Evolutionary conservation across 2,888 invertebrate genomes (phyloP).

Genomic region (Temnothorax ravouxi): DNA sequence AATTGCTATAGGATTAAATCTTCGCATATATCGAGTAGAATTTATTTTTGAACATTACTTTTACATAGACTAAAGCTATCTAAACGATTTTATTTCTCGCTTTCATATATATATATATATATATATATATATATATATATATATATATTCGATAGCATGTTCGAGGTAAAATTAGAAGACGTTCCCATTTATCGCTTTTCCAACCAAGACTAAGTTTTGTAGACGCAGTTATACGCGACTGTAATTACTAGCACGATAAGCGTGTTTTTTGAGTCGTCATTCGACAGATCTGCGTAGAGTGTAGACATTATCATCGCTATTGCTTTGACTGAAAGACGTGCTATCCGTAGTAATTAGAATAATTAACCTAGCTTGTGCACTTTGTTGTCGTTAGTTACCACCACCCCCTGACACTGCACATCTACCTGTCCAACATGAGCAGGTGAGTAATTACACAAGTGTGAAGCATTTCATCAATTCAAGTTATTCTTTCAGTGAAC

Average conservation of each 20-base stretch:
- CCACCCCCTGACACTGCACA: slow-evolving; percentile 75
- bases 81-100: slow-evolving; percentile 20
- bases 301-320: slow-evolving; percentile 9
- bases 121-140: neutral
- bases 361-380: slow-evolving; percentile 81
- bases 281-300: slow-evolving; percentile 12
- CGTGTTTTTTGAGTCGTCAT: neutral
- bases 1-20: slow-evolving; percentile 17
- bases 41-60: slow-evolving; percentile 15
- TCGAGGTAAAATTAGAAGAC: slow-evolving; percentile 9
- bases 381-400: slow-evolving; percentile 80
- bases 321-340: slow-evolving; percentile 6
- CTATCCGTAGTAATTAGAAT: slow-evolving; percentile 86
- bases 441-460: slow-evolving; percentile 76
- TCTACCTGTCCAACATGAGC: slow-evolving; percentile 75
- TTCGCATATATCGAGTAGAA: neutral
- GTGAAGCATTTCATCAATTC: slow-evolving; percentile 10
- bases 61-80: neutral
- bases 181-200: neutral
- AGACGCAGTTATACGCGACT: neutral
- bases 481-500: neutral
- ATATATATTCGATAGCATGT: slow-evolving; percentile 41
- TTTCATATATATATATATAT: neutral
- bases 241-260: slow-evolving; percentile 36
- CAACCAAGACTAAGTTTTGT: neutral